Evolutionary conservation across 2,888 invertebrate genomes (phyloP), one percentile per base, ranked within the genome.

Genomic region (Chalcosyrphus nemorum): DNA sequence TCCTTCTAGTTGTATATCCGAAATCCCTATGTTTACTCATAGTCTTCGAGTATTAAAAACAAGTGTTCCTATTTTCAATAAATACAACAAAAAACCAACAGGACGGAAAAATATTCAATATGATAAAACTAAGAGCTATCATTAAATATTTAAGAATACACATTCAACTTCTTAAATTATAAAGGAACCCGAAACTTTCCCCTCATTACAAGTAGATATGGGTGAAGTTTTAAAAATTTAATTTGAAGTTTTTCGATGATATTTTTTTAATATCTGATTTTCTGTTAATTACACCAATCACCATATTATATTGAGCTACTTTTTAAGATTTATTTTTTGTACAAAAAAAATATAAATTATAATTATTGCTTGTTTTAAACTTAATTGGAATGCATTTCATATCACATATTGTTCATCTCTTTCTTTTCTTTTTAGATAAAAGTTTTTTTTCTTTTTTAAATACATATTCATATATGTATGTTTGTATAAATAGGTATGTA

Each of bases 381-480:
- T 63, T 56, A 82, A 80, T n/a, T 63, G 80, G 74, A 84, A 84
- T 84, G 72, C 71, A 74, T 80, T 74, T 80, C 70, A 70, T 84
- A 84, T 84, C 84, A 84, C 84, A 80, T 84, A 65, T 68, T 80
- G 68, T 70, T 80, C 24, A 65, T 52, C 35, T 72, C 47, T 38
- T 45, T 74, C 50, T 47, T n/a, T n/a, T 13, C 32, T 38, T 72
- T 57, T 5, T 38, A 50, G 32, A 54, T 17, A 38, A 56, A 21
- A 6, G 19, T 47, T n/a, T 57, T 9, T 32, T 5, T 32, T 32
- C 11, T 9, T 9, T 32, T n/a, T 52, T 43, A 21, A n/a, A n/a
- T n/a, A n/a, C n/a, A n/a, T 38, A 6, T 29, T 29, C 27, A 4
- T 43, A 77, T 61, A 68, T 76, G 11, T 32, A 43, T n/a, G 11